phyloP scores from a whole-genome alignment of 2,113 vertebrate genomes.

The Eleginops maclovinus region DNA sequence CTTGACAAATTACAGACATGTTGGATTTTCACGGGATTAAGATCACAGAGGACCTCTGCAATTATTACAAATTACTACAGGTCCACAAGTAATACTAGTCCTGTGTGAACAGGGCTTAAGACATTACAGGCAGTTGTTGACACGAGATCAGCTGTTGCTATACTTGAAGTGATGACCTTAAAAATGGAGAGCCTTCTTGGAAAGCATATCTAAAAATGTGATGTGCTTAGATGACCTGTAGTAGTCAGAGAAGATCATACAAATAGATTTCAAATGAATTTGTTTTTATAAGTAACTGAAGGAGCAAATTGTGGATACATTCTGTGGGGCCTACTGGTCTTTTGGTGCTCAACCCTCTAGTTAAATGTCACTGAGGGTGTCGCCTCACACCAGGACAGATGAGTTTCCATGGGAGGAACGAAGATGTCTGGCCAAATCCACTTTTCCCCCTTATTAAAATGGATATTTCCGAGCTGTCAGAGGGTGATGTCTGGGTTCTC shows the following conservation, averaged over 20 bases:
- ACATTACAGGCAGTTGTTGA: not conserved
- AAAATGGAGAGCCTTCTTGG: not conserved
- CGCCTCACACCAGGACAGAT: slow-evolving; percentile 77
- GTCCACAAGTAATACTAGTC: too few species aligned
- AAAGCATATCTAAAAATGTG: not conserved
- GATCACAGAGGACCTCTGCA: too few species aligned
- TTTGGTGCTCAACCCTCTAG: slow-evolving; percentile 56
- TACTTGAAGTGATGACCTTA: not conserved
- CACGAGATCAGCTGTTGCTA: not conserved
- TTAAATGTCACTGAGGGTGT: slow-evolving; percentile 77
- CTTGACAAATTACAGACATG: too few species aligned
- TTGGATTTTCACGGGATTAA: too few species aligned
- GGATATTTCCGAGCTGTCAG: slow-evolving; percentile 85
- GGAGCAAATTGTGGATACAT: slow-evolving; percentile 45
- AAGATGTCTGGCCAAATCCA: slow-evolving; percentile 85
- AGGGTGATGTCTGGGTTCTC: slow-evolving; percentile 83
- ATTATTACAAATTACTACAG: too few species aligned
- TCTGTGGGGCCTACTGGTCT: slow-evolving; percentile 59
- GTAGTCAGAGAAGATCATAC: slow-evolving; percentile 14
- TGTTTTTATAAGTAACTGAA: slow-evolving; percentile 48
- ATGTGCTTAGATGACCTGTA: slow-evolving; percentile 6
- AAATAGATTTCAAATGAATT: slow-evolving; percentile 43
- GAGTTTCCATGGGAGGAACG: slow-evolving; percentile 83
- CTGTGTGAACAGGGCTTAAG: too few species aligned
- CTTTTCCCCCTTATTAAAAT: slow-evolving; percentile 84